Base-by-base conservation (phyloP, 2,113 vertebrate genomes). In the Scomber scombrus region DNA sequence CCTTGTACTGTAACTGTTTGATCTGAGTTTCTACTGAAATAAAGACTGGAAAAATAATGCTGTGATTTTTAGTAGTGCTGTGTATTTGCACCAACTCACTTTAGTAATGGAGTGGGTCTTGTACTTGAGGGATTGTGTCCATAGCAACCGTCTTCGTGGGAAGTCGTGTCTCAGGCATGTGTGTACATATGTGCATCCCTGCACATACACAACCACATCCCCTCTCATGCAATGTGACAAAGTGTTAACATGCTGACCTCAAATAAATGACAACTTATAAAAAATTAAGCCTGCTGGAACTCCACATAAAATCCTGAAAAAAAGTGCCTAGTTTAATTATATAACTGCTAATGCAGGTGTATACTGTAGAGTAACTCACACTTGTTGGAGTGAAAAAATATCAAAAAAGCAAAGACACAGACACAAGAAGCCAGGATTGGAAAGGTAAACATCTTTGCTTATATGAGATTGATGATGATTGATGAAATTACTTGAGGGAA, bases 141-240 rank as follows among this genome's bases (percentile, higher is more conserved):
- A 88, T 93, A 64, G 89, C 71, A 89, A 92, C 92, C 71, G 3
- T 65, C 72, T 76, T 6, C 80, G 81, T 88, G 80, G 86, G 56
- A 86, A 73, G 76, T 16, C 2, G 49, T 45, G 56, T 47, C 63
- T 66, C 49, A 11, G 65, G 65, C 31, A 16, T 23, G 54, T 54
- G 55, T 56, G 43, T 16, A 19, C 43, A 45, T 49, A 47, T 61
- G 63, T 14, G 23, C 23, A 23, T 19, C 16, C 21, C 40, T 11
- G 12, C 54, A 55, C 72, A 70, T 49, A 19, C 26, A 5, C 63
- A 26, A n/a, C 9, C 74, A 19, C 26, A 34, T 16, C 1, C 31
- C 18, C 2, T 5, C n/a, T 51, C 21, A 40, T 54, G 7, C 29
- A 40, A 12, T n/a, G 14, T 50, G 62, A 21, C 18, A 6, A 40